Evolutionary conservation across 2,888 invertebrate genomes (phyloP).

Genomic region (Ernsta delagoae): DNA sequence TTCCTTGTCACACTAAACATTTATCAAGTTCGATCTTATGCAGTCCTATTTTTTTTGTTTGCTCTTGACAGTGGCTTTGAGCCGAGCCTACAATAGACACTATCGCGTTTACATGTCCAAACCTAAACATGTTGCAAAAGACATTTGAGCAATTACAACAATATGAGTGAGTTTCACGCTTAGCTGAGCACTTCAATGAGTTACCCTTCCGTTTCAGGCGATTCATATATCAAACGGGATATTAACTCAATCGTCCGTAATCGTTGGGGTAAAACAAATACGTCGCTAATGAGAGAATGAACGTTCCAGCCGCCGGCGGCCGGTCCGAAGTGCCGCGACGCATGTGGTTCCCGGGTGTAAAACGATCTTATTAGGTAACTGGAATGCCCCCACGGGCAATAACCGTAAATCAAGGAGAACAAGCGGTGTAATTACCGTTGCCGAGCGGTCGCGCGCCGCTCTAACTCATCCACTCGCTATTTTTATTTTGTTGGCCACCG

Average conservation of each 20-base stretch:
- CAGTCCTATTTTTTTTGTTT: not conserved
- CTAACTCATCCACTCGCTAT: slow-evolving; percentile 82
- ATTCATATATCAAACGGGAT: slow-evolving; percentile 74
- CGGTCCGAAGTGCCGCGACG: slow-evolving; percentile 59
- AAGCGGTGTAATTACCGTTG: slow-evolving; percentile 85
- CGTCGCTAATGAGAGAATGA: slow-evolving; percentile 80
- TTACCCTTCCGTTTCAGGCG: slow-evolving; percentile 60
- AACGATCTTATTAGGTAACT: slow-evolving; percentile 84
- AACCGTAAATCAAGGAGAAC: slow-evolving; percentile 85
- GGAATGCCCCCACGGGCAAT: slow-evolving; percentile 84
- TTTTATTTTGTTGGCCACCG: slow-evolving; percentile 81
- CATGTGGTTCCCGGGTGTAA: slow-evolving; percentile 81
- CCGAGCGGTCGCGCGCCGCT: slow-evolving; percentile 80
- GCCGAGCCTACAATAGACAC: not conserved
- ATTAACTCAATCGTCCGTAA: slow-evolving; percentile 78
- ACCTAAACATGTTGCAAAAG: not conserved
- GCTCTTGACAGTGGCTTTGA: not conserved
- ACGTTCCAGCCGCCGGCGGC: slow-evolving; percentile 63
- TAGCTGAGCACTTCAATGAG: slow-evolving; percentile 34
- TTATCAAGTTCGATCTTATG: slow-evolving; percentile 21
- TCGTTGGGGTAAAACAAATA: slow-evolving; percentile 76
- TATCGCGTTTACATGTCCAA: slow-evolving; percentile 3
- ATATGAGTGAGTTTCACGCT: slow-evolving; percentile 30
- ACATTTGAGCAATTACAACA: slow-evolving; percentile 23
- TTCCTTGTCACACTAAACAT: slow-evolving; percentile 35